A percentile compares a stretch with the other conserved stretches of the same genome.
phyloP scores from a whole-genome alignment of 2,888 invertebrate species.

The Hypolimnas misippus region DNA sequence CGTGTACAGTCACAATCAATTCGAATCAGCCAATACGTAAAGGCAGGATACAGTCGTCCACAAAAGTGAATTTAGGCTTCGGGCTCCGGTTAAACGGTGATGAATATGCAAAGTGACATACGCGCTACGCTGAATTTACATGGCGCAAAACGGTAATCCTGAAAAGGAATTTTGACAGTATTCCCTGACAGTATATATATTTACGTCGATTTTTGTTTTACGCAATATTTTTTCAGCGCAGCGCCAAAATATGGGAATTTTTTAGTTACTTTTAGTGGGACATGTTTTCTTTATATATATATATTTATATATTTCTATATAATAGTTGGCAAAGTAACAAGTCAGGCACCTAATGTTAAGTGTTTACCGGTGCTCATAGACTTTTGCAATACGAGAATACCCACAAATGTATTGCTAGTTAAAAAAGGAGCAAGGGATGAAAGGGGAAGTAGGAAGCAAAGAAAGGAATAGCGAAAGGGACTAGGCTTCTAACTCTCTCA shows the following conservation, averaged over 20 bases:
- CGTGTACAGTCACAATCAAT: conserved; percentile 27
- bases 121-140: conserved; percentile 34
- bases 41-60: conserved; percentile 44
- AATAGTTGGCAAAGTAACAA: too few species aligned
- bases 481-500: too few species aligned
- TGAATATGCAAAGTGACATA: conserved; percentile 62
- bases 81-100: conserved; percentile 52
- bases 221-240: not conserved
- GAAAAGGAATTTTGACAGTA: conserved; percentile 33
- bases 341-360: too few species aligned
- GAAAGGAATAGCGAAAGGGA: too few species aligned
- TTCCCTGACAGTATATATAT: conserved; percentile 12
- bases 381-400: too few species aligned
- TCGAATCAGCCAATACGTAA: conserved; percentile 36
- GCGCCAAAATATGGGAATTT: not conserved
- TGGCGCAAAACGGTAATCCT: conserved; percentile 28
- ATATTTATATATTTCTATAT: too few species aligned
- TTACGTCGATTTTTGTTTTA: not conserved
- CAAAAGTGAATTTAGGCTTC: conserved; percentile 49
- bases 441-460: too few species aligned
- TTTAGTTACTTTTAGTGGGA: not conserved
- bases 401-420: too few species aligned
- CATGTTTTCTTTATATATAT: too few species aligned
- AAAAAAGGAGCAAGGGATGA: too few species aligned
- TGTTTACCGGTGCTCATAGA: too few species aligned